Evolutionary conservation across 2,797 vertebrate species (phyloP), one percentile per base, ranked within the genome.

Genomic region (Danio kyathit): DNA sequence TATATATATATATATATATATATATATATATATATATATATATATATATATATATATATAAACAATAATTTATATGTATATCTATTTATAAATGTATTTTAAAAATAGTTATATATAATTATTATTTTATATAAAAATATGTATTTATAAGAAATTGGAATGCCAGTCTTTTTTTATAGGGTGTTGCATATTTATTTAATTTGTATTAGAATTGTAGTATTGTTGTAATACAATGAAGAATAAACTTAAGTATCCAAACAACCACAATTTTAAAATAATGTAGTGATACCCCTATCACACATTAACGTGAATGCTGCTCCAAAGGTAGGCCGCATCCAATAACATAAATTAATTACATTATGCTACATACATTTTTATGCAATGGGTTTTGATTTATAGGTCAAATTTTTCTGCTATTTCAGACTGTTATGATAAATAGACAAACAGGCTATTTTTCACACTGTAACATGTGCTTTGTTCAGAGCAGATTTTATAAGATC

Each of bases 321-420:
- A 76, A 57, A 76, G 44, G 40, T 16, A 65, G 48, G 61, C 49
- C 61, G 61, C 60, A 21, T 65, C 12, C 49, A 65, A 29, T 52
- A 74, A 60, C 41, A 51, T 10, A 60, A 16, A 64, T 11, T 0
- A 19, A 64, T 21, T 64, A 54, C 17, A 65, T 65, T 38, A 65
- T 14, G 19, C 54, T 21, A 6, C 19, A 46, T 38, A 13, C 6
- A 29, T 67, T 46, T 75, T 77, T 67, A 56, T 13, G 40, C 17
- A 67, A 38, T 6, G 49, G 29, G 14, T 67, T 77, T 57, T 44
- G 74, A 44, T 54, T 7, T 65, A 44, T 38, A 57, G 63, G 41
- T 43, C 63, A 67, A 77, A 66, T 54, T 9, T 46, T 66, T 19
- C 0, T 44, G 4, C 21, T 19, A 43, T 43, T 16, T 6, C 9